Percentiles rank a stretch among this genome's conserved stretches.
Conservation (phyloP, 2,113 vertebrate genomes). For the Sprattus sprattus region DNA sequence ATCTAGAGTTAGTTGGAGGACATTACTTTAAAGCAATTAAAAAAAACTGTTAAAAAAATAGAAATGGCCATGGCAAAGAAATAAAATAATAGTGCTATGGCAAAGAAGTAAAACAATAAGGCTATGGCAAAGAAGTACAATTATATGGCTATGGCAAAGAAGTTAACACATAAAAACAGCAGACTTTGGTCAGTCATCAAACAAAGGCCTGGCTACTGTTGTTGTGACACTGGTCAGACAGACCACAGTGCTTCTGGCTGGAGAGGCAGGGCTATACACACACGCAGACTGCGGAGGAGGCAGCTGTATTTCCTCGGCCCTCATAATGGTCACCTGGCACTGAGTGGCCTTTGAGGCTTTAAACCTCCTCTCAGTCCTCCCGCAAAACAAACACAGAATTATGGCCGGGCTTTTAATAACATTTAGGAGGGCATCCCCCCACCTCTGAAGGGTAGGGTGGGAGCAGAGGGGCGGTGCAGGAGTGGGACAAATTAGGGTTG, state of each 20-base stretch:
- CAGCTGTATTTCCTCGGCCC: slow-evolving; percentile 69
- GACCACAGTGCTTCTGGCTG: not conserved
- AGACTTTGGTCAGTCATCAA: not conserved
- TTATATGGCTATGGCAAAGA: not conserved
- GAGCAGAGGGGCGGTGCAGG: slow-evolving; percentile 62
- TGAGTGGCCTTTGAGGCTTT: slow-evolving; percentile 72
- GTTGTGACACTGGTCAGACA: not conserved
- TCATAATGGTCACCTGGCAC: slow-evolving; percentile 77
- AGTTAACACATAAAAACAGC: not conserved
- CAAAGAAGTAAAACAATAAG: not conserved
- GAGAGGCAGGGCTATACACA: not conserved
- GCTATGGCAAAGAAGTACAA: no score
- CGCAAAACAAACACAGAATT: slow-evolving; percentile 70
- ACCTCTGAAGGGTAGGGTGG: slow-evolving; percentile 37
- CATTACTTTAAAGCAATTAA: slow-evolving; percentile 35
- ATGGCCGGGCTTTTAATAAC: slow-evolving; percentile 80
- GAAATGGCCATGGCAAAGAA: not conserved
- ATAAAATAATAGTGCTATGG: not conserved
- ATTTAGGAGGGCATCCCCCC: slow-evolving; percentile 71
- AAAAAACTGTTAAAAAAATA: slow-evolving; percentile 26
- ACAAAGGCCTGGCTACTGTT: not conserved
- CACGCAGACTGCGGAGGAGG: not conserved
- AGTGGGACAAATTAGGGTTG: slow-evolving; percentile 83
- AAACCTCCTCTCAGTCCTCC: slow-evolving; percentile 47
- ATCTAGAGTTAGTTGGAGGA: slow-evolving; percentile 40